phyloP scores from a whole-genome alignment of 2,888 invertebrate genomes.

The Rhabditophanes sp. region DNA sequence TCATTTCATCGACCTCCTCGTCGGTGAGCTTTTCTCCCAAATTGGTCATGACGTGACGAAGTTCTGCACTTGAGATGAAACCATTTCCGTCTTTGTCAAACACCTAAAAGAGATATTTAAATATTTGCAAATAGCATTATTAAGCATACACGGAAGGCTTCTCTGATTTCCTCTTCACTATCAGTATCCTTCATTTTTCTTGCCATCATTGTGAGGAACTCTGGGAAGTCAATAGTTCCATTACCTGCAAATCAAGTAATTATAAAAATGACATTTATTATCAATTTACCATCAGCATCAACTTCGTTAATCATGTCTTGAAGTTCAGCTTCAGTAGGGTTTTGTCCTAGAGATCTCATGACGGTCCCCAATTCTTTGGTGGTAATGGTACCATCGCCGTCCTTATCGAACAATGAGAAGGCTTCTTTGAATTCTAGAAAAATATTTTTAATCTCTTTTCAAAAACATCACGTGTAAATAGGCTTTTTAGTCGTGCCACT shows the following conservation, averaged over 20 bases:
- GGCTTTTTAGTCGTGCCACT: too few relatives aligned
- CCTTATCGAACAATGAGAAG: conserved; percentile 97
- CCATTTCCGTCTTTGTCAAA: conserved; percentile 1
- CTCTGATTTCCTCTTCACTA: conserved; percentile 92
- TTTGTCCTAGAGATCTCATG: conserved; percentile 72
- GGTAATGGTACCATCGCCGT: conserved; percentile 89
- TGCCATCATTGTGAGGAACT: conserved; percentile 99
- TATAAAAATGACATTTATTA: conserved; percentile 5
- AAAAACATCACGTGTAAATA: too few relatives aligned
- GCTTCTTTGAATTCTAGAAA: conserved; percentile 88
- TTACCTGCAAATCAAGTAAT: conserved; percentile 58
- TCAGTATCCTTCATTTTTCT: conserved; percentile 99
- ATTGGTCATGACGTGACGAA: background rate
- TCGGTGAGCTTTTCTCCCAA: background rate
- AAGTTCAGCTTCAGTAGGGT: conserved; percentile 95
- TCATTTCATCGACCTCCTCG: conserved; percentile 1
- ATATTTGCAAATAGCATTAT: conserved; percentile 2
- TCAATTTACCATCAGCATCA: conserved; percentile 60
- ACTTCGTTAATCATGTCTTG: conserved; percentile 99
- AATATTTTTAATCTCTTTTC: too few relatives aligned
- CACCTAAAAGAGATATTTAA: conserved; percentile 3
- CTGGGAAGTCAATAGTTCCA: conserved; percentile 98
- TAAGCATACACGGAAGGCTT: conserved; percentile 68
- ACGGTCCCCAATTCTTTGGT: conserved; percentile 98
- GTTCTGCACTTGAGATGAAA: background rate